Percentiles rank a stretch among this genome's conserved stretches.
phyloP scores from a whole-genome alignment of 2,888 invertebrate genomes.

The Acanthosepion esculentum region DNA sequence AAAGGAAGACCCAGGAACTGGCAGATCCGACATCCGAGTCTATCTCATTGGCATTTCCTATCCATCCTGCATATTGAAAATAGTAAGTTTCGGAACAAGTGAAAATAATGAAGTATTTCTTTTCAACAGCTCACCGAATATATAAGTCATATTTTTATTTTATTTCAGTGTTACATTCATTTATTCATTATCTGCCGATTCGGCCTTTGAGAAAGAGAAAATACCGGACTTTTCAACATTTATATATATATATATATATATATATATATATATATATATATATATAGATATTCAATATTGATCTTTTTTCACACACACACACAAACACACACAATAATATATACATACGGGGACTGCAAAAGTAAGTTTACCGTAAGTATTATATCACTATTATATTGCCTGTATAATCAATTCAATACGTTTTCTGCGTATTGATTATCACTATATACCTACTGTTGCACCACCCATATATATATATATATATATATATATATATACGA shows the following conservation, averaged over 20 bases:
- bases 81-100: background rate
- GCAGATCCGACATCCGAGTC: slow-evolving; percentile 17
- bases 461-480: too few species aligned
- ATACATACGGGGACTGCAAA: background rate
- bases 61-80: background rate
- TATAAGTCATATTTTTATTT: background rate
- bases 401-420: too few species aligned
- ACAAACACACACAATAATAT: background rate
- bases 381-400: too few species aligned
- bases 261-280: too few species aligned
- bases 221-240: background rate
- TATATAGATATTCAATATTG: background rate
- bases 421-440: too few species aligned
- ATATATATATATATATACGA: background rate
- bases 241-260: slow-evolving; percentile 33
- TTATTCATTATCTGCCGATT: background rate
- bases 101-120: background rate
- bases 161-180: background rate
- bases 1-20: background rate
- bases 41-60: slow-evolving; percentile 2
- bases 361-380: too few species aligned
- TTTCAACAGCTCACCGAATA: background rate
- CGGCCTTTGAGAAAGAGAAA: too few species aligned
- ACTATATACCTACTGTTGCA: background rate
- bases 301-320: background rate